Evolutionary conservation across 2,888 invertebrate species (phyloP).

Genomic region (Lobophora halterata): DNA sequence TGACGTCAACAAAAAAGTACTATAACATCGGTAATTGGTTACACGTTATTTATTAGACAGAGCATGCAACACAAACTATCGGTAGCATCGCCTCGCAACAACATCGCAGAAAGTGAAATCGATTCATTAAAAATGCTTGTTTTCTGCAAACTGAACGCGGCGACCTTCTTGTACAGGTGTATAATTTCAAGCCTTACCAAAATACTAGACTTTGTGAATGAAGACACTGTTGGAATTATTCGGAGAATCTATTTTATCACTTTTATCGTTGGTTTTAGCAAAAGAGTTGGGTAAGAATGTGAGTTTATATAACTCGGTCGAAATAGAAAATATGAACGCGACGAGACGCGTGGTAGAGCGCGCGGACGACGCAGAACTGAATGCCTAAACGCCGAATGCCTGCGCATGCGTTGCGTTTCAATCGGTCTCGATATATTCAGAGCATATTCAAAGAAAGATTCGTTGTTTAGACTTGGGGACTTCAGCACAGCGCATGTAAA

Average conservation of each 20-base stretch:
- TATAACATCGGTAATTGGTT: conserved; percentile 17
- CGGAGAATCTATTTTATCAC: conserved; percentile 28
- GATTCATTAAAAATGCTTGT: conserved; percentile 26
- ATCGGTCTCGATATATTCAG: conserved; percentile 16
- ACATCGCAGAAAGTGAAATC: conserved; percentile 65
- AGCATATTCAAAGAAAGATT: conserved; percentile 12
- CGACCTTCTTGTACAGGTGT: conserved; percentile 36
- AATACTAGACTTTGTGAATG: conserved; percentile 38
- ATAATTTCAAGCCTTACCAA: conserved; percentile 39
- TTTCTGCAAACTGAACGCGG: conserved; percentile 24
- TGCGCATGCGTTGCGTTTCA: conserved; percentile 38
- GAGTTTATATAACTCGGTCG: conserved; percentile 58
- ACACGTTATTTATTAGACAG: conserved; percentile 21
- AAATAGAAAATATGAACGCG: conserved; percentile 32
- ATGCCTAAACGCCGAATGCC: conserved; percentile 20
- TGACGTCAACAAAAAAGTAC: no score
- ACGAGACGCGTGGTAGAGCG: conserved; percentile 48
- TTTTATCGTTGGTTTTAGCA: conserved; percentile 29
- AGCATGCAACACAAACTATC: conserved; percentile 22
- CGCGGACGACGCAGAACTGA: conserved; percentile 56
- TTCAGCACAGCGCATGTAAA: neutral
- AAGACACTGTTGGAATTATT: conserved; percentile 34
- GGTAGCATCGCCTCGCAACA: conserved; percentile 20
- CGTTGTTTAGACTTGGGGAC: conserved; percentile 4
- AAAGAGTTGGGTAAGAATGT: conserved; percentile 37